Evolutionary conservation across 2,888 invertebrate genomes (phyloP), one percentile per base, ranked within the genome.

Genomic region (Cerastis leucographa): DNA sequence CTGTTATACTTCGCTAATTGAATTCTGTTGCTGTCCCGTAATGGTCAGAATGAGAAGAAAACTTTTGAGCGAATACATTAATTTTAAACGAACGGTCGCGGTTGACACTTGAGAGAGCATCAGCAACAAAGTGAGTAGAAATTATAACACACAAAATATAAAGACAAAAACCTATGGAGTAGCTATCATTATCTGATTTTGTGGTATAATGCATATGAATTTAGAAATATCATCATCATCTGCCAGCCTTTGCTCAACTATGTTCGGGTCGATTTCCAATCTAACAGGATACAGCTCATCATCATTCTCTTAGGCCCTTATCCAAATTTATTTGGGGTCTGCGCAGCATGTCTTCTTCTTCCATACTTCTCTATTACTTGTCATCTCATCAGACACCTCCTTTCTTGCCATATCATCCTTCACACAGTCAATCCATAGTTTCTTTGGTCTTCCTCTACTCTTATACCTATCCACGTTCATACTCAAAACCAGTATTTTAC

Each of bases 1-100:
- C 75, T 74, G 59, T 74, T 75, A 54, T 59, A 74, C 64, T 74
- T 80, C 6, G 35, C 44, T 80, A 79, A 79, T 79, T 79, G 74
- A 80, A 79, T 80, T 62, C 70, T 64, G 74, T 74, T 42, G 14
- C 54, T 56, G 44, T 25, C 22, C 35, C 9, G 56, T 56, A 73
- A 29, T 42, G 22, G 14, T 7, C 56, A 56, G n/a, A 80, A 69
- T 74, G 51, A 78, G 17, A 35, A 25, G 49, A 2, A 42, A 80
- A 79, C 42, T 79, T 79, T 64, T 17, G 17, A 64, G 73, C 61
- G 74, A 74, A 75, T 74, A n/a, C 49, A 61, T 75, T 74, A 25
- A 75, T 49, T 42, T n/a, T 42, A 49, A 72, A 25, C 3, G 59
- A 42, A 61, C 29, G 14, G 6, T 6, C 29, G 29, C 49, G 4